Evolutionary conservation across 2,113 vertebrate species (phyloP).

Genomic region (Heterocephalus glaber): DNA sequence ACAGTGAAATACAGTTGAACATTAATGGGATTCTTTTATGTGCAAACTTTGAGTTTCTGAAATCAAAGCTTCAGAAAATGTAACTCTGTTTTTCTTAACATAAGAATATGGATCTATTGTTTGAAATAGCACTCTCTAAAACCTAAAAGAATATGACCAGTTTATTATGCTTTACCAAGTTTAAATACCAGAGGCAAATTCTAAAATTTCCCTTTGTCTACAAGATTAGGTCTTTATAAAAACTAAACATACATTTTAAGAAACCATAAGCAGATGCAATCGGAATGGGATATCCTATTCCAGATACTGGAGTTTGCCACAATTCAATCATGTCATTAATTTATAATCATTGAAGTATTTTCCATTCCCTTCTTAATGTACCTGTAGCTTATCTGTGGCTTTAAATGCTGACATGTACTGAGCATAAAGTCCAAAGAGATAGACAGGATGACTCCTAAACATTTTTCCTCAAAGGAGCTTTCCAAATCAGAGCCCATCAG

Average conservation of each 20-base stretch:
- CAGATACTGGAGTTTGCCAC: slow-evolving; percentile 6
- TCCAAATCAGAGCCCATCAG: slow-evolving; percentile 27
- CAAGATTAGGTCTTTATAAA: slow-evolving; percentile 8
- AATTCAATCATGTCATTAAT: slow-evolving; percentile 51
- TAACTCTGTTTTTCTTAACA: slow-evolving; percentile 34
- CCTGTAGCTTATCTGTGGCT: slow-evolving; percentile 53
- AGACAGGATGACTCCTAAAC: slow-evolving; percentile 55
- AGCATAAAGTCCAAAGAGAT: background rate
- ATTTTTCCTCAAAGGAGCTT: slow-evolving; percentile 57
- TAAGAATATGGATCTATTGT: slow-evolving; percentile 34
- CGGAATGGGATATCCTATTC: background rate
- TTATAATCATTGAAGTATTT: slow-evolving; percentile 73
- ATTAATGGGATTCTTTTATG: slow-evolving; percentile 43
- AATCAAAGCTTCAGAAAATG: slow-evolving; percentile 54
- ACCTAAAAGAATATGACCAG: slow-evolving; percentile 32
- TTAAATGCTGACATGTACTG: slow-evolving; percentile 38
- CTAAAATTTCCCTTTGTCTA: background rate
- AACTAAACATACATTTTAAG: slow-evolving; percentile 33
- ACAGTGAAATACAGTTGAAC: slow-evolving; percentile 24
- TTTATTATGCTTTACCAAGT: slow-evolving; percentile 7
- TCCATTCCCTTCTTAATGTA: slow-evolving; percentile 58
- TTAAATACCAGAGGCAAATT: slow-evolving; percentile 51
- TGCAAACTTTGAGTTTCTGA: slow-evolving; percentile 48
- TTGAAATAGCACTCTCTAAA: slow-evolving; percentile 60
- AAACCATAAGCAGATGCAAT: slow-evolving; percentile 20